Evolutionary conservation across 2,888 invertebrate species (phyloP).

Genomic region (Oeneis ivallda): DNA sequence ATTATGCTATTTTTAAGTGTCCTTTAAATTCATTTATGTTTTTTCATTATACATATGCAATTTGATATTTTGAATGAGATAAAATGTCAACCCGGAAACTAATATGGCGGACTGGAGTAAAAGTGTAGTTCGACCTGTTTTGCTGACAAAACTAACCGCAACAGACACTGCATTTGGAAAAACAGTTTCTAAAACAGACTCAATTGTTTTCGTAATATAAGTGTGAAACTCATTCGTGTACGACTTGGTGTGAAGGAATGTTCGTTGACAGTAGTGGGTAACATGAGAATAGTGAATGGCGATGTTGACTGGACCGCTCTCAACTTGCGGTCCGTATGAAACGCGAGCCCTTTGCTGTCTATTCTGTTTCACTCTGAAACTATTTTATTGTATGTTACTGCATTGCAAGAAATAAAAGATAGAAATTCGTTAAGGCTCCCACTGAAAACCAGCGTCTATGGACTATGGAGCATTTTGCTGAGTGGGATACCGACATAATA

Average conservation of each 20-base stretch:
- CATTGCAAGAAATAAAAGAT: not conserved
- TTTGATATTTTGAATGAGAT: slow-evolving; percentile 19
- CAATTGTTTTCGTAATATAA: slow-evolving; percentile 28
- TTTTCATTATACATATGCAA: slow-evolving; percentile 6
- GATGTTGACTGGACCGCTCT: slow-evolving; percentile 46
- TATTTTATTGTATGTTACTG: not conserved
- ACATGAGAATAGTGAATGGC: slow-evolving; percentile 60
- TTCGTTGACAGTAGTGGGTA: slow-evolving; percentile 44
- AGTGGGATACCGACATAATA: too few relatives aligned
- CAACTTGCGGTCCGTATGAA: slow-evolving; percentile 50
- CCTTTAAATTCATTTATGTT: not conserved
- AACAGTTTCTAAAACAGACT: slow-evolving; percentile 27
- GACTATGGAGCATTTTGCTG: too few relatives aligned
- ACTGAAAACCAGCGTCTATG: too few relatives aligned
- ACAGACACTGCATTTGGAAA: slow-evolving; percentile 24
- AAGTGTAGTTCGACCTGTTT: slow-evolving; percentile 18
- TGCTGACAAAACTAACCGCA: slow-evolving; percentile 22
- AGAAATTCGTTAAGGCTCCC: too few relatives aligned
- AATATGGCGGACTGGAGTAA: slow-evolving; percentile 10
- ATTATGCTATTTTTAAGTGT: not conserved
- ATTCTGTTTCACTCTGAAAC: slow-evolving; percentile 22
- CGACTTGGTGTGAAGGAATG: slow-evolving; percentile 43
- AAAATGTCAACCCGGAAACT: slow-evolving; percentile 15
- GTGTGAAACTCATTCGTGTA: slow-evolving; percentile 22
- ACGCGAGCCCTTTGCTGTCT: slow-evolving; percentile 39